phyloP scores from a whole-genome alignment of 2,797 vertebrate genomes.

The Dermochelys coriacea region DNA sequence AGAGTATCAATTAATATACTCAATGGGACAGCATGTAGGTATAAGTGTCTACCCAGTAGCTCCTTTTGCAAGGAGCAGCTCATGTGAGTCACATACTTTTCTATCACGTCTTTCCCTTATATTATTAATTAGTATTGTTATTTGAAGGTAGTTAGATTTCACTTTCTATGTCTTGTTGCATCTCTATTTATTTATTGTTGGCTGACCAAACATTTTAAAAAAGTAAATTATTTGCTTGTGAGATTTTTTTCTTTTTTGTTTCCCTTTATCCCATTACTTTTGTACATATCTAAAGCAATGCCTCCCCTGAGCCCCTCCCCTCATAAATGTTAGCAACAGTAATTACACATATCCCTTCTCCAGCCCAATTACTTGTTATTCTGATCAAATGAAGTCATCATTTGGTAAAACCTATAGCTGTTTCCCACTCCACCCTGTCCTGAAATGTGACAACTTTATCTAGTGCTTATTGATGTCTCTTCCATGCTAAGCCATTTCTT shows the following conservation, averaged over 20 bases:
- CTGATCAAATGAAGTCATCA: background rate
- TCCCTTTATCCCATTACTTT: background rate
- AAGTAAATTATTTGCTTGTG: background rate
- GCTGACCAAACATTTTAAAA: background rate
- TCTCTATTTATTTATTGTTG: background rate
- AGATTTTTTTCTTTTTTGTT: rapidly evolving
- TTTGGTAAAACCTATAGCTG: background rate
- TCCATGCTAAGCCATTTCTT: background rate
- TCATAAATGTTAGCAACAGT: background rate
- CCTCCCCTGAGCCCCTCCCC: background rate
- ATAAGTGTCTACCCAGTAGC: background rate
- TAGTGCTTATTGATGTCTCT: background rate
- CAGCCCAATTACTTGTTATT: background rate
- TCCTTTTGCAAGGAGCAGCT: background rate
- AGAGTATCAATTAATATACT: background rate
- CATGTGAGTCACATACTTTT: rapidly evolving
- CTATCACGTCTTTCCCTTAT: background rate
- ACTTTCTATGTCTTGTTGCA: background rate
- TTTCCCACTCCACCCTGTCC: background rate
- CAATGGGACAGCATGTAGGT: background rate
- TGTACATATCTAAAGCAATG: background rate
- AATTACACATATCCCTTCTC: background rate
- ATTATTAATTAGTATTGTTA: background rate
- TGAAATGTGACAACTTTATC: slow-evolving; percentile 30
- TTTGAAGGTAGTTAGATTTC: background rate